phyloP scores from a whole-genome alignment of 2,113 vertebrate genomes.

The Deroptyus accipitrinus region DNA sequence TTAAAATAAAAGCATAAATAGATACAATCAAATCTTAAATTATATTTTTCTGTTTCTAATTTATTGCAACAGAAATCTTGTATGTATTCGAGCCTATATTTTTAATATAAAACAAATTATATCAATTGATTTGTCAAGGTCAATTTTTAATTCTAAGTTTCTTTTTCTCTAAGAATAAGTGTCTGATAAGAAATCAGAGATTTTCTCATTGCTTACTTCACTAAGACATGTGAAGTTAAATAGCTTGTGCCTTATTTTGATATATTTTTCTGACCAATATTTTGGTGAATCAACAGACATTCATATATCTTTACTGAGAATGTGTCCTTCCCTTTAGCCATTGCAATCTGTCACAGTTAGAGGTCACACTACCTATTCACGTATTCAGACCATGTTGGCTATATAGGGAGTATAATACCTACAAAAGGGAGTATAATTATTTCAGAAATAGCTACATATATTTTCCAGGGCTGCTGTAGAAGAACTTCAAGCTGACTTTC shows the following conservation, averaged over 20 bases:
- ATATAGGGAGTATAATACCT: neutral
- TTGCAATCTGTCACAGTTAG: neutral
- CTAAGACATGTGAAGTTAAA: neutral
- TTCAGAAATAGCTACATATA: neutral
- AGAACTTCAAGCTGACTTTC: neutral
- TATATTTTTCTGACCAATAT: conserved; percentile 3
- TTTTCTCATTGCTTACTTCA: conserved; percentile 3
- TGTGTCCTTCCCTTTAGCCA: conserved; percentile 17
- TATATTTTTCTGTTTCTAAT: neutral
- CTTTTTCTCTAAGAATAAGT: neutral
- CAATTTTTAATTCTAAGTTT: neutral
- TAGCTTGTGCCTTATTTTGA: neutral
- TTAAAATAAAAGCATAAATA: neutral
- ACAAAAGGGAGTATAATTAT: neutral
- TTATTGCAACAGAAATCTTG: neutral
- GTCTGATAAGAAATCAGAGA: neutral
- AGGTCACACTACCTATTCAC: neutral
- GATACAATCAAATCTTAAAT: neutral
- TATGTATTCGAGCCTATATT: neutral
- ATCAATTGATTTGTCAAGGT: neutral
- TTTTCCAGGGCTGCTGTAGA: neutral
- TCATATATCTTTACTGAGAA: neutral
- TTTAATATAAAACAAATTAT: neutral
- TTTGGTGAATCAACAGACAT: neutral
- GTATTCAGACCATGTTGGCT: neutral